Percentiles rank a stretch among this genome's conserved stretches.
Conservation (phyloP, 2,113 vertebrate genomes). For the Burhinus bistriatus region DNA sequence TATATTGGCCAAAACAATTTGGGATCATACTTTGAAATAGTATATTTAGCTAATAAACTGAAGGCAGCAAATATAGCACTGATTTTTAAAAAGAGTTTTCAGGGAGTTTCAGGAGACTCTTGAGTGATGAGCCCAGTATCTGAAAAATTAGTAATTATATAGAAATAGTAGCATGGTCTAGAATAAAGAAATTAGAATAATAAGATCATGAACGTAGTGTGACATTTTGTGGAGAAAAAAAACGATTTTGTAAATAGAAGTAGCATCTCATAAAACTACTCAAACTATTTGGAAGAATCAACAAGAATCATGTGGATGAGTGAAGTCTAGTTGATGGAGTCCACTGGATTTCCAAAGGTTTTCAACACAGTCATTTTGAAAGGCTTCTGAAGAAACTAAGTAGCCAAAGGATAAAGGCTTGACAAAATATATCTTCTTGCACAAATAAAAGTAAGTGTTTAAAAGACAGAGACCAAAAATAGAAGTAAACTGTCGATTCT, state of each 20-base stretch:
- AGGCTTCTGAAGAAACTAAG: background rate
- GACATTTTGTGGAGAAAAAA: background rate
- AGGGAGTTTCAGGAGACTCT: background rate
- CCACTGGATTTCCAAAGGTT: background rate
- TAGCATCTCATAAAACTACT: background rate
- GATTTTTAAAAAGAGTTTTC: background rate
- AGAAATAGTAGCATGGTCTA: background rate
- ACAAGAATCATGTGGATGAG: background rate
- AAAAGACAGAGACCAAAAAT: background rate
- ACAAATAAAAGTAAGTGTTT: background rate
- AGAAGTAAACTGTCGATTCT: background rate
- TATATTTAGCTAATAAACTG: background rate
- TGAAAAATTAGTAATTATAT: background rate
- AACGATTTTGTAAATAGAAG: background rate
- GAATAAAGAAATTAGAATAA: background rate
- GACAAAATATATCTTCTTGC: background rate
- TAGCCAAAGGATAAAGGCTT: background rate
- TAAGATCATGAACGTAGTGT: background rate
- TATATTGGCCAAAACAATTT: background rate
- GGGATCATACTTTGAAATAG: background rate
- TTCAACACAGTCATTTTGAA: background rate
- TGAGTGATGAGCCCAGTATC: background rate
- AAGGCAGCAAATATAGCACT: background rate
- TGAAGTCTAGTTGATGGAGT: background rate
- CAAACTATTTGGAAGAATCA: background rate